Conservation (phyloP, 1,140 invertebrate genomes). For the Brachionus asplanchnoidis region DNA sequence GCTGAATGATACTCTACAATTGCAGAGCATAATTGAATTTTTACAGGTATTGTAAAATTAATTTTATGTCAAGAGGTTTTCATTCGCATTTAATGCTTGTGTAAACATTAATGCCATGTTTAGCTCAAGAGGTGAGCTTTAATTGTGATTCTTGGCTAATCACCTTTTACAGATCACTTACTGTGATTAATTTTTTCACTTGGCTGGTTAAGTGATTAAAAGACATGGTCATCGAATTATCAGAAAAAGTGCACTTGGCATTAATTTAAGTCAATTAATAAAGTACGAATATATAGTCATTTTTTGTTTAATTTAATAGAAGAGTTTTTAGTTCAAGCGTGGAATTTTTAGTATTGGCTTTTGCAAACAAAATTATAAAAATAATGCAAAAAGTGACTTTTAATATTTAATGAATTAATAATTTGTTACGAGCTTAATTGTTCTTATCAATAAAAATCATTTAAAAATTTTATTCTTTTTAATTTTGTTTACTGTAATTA, state of each 20-base stretch:
- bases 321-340: too few species aligned
- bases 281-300: background rate
- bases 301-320: background rate
- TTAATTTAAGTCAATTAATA: background rate
- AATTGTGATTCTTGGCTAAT: background rate
- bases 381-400: too few species aligned
- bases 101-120: background rate
- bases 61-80: background rate
- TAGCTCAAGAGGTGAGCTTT: background rate
- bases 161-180: background rate
- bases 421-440: too few species aligned
- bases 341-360: too few species aligned
- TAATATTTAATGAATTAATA: too few species aligned
- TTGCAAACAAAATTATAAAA: too few species aligned
- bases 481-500: too few species aligned
- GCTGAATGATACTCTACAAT: background rate
- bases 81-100: background rate
- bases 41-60: conserved; percentile 12
- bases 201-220: background rate
- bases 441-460: too few species aligned
- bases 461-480: too few species aligned
- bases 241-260: background rate
- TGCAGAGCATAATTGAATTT: background rate
- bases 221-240: background rate
- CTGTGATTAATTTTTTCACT: background rate